Evolutionary conservation across 2,113 vertebrate genomes (phyloP).

Genomic region (Tragelaphus strepsiceros): DNA sequence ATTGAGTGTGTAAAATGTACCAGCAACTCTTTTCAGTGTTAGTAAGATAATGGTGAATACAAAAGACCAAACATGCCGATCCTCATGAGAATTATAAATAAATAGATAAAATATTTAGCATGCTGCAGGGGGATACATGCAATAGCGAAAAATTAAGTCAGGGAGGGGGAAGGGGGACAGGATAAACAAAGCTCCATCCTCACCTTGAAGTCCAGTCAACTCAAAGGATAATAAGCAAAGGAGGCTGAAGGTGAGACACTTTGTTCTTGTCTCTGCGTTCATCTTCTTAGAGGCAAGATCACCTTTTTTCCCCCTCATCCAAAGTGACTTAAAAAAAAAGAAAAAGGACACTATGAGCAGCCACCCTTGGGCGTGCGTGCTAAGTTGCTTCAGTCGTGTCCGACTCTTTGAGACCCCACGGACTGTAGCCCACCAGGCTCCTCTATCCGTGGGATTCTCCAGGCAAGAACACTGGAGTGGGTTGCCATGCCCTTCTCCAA

Average conservation of each 20-base stretch:
- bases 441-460: neutral
- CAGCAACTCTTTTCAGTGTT: neutral
- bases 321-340: neutral
- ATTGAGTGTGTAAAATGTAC: neutral
- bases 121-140: neutral
- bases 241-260: neutral
- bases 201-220: accelerated
- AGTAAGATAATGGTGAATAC: neutral
- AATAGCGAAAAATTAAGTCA: neutral
- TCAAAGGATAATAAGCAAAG: neutral
- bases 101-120: neutral
- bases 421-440: neutral
- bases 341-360: accelerated
- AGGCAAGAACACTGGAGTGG: neutral
- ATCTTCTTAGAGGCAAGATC: neutral
- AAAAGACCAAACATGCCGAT: neutral
- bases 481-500: neutral
- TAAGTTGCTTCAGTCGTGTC: neutral
- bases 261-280: neutral
- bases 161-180: no score
- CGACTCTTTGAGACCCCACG: neutral
- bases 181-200: neutral
- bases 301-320: no score
- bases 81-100: neutral
- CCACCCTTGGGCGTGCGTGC: neutral